Evolutionary conservation across 2,113 vertebrate genomes (phyloP).

Genomic region (Scomber japonicus): DNA sequence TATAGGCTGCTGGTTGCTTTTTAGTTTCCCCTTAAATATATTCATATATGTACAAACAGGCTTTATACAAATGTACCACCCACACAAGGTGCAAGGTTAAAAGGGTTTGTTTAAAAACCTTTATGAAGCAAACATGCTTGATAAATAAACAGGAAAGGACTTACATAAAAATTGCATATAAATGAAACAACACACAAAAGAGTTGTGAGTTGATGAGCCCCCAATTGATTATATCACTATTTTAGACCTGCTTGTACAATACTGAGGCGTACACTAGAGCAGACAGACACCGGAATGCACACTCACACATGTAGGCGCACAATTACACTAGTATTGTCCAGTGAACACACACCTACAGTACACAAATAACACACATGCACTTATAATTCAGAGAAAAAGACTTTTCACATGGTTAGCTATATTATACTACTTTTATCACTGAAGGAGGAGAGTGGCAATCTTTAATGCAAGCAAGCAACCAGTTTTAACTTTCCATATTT

Average conservation of each 20-base stretch:
- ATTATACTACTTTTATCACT: background rate
- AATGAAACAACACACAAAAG: constrained; percentile 38
- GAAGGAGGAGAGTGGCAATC: no score
- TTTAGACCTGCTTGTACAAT: constrained; percentile 24
- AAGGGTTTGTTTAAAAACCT: background rate
- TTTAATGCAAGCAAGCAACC: background rate
- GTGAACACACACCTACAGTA: constrained; percentile 28
- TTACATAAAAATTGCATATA: constrained; percentile 38
- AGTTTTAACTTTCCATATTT: constrained; percentile 24
- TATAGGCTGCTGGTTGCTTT: background rate
- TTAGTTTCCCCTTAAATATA: background rate
- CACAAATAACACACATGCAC: background rate
- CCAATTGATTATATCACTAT: constrained; percentile 24
- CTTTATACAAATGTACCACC: background rate
- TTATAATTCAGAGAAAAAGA: constrained; percentile 1
- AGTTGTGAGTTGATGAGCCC: constrained; percentile 23
- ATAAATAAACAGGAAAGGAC: background rate
- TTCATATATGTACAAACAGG: constrained; percentile 1
- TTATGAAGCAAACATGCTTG: background rate
- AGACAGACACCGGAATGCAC: constrained; percentile 24
- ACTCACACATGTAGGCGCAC: constrained; percentile 5
- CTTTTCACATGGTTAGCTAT: background rate
- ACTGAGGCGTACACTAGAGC: constrained; percentile 21
- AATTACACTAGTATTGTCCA: no score
- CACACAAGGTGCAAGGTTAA: no score